Percentiles rank a stretch among this genome's conserved stretches.
phyloP scores from a whole-genome alignment of 2,113 vertebrate species.

The Antechinus flavipes region DNA sequence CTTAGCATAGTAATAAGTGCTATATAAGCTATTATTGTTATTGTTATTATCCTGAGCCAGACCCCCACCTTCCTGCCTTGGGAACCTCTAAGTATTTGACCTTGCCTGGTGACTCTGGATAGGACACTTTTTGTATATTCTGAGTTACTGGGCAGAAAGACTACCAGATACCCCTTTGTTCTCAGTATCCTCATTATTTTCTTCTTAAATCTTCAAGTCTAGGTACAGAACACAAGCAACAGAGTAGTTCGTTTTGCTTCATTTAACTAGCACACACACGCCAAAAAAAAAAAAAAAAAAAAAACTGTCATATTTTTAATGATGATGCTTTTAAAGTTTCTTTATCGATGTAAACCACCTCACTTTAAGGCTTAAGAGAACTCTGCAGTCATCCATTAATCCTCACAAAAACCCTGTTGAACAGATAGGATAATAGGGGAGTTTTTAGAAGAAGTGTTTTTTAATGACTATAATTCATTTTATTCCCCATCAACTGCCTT shows the following conservation, averaged over 20 bases:
- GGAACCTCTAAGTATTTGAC: background rate
- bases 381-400: conserved; percentile 4
- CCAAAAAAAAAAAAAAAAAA: background rate
- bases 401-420: background rate
- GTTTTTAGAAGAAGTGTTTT: background rate
- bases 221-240: background rate
- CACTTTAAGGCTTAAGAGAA: background rate
- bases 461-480: conserved; percentile 1
- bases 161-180: background rate
- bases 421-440: background rate
- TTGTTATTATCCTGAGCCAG: background rate
- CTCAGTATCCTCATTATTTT: background rate
- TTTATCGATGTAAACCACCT: background rate
- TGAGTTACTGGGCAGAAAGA: background rate
- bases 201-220: background rate
- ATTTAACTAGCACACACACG: background rate
- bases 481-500: background rate
- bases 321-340: background rate
- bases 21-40: background rate
- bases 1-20: background rate
- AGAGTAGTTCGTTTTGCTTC: background rate
- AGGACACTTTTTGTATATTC: background rate
- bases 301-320: background rate
- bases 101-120: background rate
- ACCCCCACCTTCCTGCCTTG: background rate